phyloP scores from a whole-genome alignment of 1,140 invertebrate genomes.

The Papilio polytes region DNA sequence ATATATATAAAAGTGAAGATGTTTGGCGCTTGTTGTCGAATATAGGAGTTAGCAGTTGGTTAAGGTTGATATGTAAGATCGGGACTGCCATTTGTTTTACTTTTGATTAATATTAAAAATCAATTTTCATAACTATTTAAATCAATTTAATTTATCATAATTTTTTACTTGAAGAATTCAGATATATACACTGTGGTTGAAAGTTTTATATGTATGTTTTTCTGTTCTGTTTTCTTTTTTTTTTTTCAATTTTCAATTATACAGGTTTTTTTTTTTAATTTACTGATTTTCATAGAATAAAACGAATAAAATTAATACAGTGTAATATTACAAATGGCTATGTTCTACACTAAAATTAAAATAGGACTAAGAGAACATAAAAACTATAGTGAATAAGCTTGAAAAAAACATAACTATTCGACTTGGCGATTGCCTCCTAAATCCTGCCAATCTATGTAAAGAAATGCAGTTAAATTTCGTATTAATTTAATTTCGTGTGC shows the following conservation, averaged over 20 bases:
- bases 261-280: background rate
- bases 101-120: background rate
- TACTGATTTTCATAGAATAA: background rate
- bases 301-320: background rate
- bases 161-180: background rate
- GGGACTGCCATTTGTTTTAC: conserved; percentile 10
- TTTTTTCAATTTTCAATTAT: background rate
- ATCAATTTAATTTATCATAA: background rate
- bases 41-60: background rate
- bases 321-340: conserved; percentile 1
- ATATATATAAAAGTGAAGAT: background rate
- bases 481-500: background rate
- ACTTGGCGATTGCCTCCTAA: conserved; percentile 1
- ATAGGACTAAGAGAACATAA: background rate
- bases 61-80: background rate
- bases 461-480: background rate
- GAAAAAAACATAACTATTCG: background rate
- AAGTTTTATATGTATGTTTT: conserved; percentile 12
- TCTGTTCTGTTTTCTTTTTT: background rate
- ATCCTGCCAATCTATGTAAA: conserved; percentile 2
- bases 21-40: background rate
- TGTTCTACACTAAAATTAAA: background rate
- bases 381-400: background rate
- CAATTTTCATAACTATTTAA: background rate
- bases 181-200: background rate